phyloP scores from a whole-genome alignment of 2,797 vertebrate species.

The Mormyrus hasselquistii region DNA sequence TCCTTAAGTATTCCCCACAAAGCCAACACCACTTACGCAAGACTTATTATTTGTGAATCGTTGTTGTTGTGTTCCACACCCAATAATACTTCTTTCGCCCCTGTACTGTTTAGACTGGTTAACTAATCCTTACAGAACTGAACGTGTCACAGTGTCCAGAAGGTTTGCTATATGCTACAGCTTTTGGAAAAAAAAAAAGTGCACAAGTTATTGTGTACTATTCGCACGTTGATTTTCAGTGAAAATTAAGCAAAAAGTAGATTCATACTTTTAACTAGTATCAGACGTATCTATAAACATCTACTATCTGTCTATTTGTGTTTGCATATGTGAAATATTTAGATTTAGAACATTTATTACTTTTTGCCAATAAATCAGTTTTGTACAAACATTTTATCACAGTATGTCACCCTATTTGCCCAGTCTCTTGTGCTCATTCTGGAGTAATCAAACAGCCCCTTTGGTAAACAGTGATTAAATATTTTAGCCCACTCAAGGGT shows the following conservation, averaged over 20 bases:
- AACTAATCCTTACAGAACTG: background rate
- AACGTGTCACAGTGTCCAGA: background rate
- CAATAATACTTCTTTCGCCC: background rate
- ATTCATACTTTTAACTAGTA: slow-evolving; percentile 10
- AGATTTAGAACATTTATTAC: background rate
- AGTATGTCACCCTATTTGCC: slow-evolving; percentile 21
- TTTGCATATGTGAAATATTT: slow-evolving; percentile 7
- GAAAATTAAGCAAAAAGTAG: background rate
- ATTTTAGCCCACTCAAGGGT: slow-evolving; percentile 17
- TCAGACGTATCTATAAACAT: background rate
- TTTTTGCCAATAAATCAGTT: background rate
- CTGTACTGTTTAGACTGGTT: background rate
- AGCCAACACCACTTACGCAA: background rate
- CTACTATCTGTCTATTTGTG: background rate
- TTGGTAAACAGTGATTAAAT: slow-evolving; percentile 29
- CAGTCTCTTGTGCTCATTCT: slow-evolving; percentile 19
- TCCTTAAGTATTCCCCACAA: background rate
- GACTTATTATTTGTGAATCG: background rate
- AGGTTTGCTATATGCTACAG: background rate
- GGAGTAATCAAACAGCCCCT: slow-evolving; percentile 18
- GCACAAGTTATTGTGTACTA: background rate
- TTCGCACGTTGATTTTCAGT: background rate
- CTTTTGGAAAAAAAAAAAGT: background rate
- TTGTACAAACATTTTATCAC: slow-evolving; percentile 22
- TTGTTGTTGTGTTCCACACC: background rate